These are phyloP conservation scores for Ammospiza nelsoni DNA, from an alignment of 2,113 vertebrate species.

Conservation along the genomic window DNA sequence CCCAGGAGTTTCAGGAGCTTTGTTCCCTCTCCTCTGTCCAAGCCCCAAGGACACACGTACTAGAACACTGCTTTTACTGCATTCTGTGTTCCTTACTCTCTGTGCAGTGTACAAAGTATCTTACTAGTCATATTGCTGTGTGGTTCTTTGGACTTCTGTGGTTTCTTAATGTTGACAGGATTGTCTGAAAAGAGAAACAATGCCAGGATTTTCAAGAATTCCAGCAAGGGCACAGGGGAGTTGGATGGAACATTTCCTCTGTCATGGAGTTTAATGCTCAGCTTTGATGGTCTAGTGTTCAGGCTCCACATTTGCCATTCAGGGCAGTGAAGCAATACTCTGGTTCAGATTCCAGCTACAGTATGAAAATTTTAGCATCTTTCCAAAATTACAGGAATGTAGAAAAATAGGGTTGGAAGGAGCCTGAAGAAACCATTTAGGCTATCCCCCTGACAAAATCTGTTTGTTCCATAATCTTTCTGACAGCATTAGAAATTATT, in stretches of 20 bases:
- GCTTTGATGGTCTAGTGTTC: neutral
- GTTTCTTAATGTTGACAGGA: neutral
- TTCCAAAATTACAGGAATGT: neutral
- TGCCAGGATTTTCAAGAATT: constrained; percentile 53
- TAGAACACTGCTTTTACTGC: neutral
- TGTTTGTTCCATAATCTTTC: neutral
- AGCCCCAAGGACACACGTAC: neutral
- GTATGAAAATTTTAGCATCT: neutral
- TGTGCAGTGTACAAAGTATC: neutral
- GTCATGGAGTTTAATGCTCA: neutral
- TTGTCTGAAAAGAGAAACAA: neutral
- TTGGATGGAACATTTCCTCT: neutral
- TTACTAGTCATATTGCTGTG: neutral
- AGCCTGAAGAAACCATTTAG: neutral
- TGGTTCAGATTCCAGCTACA: neutral
- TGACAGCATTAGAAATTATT: neutral
- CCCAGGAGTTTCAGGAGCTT: neutral
- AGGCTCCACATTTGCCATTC: neutral
- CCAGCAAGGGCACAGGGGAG: neutral
- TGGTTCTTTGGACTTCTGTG: neutral
- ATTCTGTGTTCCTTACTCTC: neutral
- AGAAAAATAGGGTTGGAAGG: neutral
- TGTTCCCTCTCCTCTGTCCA: neutral
- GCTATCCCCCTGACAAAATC: neutral
- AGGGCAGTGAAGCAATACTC: neutral